Conservation (phyloP, 2,113 vertebrate genomes). For the Probosciger aterrimus region DNA sequence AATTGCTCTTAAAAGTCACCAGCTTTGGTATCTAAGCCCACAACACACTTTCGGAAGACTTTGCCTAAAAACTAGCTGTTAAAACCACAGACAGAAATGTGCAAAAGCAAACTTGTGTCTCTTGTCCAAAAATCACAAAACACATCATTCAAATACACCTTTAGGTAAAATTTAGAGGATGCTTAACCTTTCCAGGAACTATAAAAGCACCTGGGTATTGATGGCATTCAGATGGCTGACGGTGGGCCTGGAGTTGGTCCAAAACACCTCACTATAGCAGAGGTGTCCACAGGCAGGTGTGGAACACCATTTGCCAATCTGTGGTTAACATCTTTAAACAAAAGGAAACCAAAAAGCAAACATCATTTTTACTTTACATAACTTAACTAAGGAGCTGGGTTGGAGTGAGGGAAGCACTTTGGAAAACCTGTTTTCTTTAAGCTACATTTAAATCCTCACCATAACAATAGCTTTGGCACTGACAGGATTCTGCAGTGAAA, state of each 20-base stretch:
- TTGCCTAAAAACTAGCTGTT: background rate
- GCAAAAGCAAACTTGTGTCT: background rate
- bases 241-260: background rate
- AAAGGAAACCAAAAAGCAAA: conserved; percentile 40
- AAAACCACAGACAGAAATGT: background rate
- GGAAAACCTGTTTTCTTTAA: conserved; percentile 7
- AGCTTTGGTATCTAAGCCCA: background rate
- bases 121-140: conserved; percentile 41
- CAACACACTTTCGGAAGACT: background rate
- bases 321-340: conserved; percentile 18
- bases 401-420: background rate
- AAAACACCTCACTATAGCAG: background rate
- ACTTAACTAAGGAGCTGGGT: background rate
- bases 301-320: background rate
- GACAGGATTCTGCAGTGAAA: background rate
- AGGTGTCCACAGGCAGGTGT: background rate
- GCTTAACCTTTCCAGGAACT: conserved; percentile 25
- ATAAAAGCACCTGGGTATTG: conserved; percentile 18
- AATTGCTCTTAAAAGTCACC: background rate
- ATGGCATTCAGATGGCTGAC: conserved; percentile 9
- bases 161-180: conserved; percentile 8
- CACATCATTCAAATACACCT: conserved; percentile 12
- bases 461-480: background rate
- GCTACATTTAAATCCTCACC: background rate
- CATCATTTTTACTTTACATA: background rate